Conservation (phyloP, 2,888 invertebrate species). For the Dorcus hopei region DNA sequence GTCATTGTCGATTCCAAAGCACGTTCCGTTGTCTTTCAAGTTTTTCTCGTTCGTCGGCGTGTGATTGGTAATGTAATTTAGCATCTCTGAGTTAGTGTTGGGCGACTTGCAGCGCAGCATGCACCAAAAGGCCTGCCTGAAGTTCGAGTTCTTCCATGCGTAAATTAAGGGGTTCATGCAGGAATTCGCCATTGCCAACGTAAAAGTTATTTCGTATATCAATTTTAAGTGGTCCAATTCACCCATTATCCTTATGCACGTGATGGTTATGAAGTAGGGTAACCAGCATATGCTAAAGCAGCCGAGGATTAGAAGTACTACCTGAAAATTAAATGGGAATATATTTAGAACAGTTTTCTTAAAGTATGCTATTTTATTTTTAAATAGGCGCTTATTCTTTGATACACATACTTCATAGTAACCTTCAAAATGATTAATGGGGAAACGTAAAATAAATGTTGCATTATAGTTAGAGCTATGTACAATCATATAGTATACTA, state of each 20-base stretch:
- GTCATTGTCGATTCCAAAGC: too few species aligned
- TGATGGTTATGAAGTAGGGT: conserved; percentile 67
- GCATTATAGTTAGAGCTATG: too few species aligned
- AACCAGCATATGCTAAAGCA: conserved; percentile 81
- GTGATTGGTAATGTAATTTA: conserved; percentile 52
- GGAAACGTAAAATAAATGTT: too few species aligned
- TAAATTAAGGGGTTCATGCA: conserved; percentile 80
- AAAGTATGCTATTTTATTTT: too few species aligned
- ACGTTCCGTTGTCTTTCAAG: too few species aligned
- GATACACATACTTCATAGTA: too few species aligned
- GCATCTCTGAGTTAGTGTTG: conserved; percentile 50
- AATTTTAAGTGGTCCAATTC: conserved; percentile 20
- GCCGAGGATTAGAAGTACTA: conserved; percentile 73
- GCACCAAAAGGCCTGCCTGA: conserved; percentile 68
- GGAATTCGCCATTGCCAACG: conserved; percentile 75
- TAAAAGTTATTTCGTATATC: conserved; percentile 45
- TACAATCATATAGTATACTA: too few species aligned
- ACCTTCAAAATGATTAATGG: too few species aligned
- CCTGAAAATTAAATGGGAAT: conserved; percentile 51
- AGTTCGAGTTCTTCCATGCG: conserved; percentile 80
- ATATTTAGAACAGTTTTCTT: too few species aligned
- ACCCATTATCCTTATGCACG: conserved; percentile 37
- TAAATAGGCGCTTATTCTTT: too few species aligned
- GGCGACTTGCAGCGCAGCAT: conserved; percentile 65
- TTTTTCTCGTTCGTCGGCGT: conserved; percentile 41